Evolutionary conservation across 2,113 vertebrate species (phyloP), one percentile per base, ranked within the genome.

Genomic region (Campylomormyrus tamandua): DNA sequence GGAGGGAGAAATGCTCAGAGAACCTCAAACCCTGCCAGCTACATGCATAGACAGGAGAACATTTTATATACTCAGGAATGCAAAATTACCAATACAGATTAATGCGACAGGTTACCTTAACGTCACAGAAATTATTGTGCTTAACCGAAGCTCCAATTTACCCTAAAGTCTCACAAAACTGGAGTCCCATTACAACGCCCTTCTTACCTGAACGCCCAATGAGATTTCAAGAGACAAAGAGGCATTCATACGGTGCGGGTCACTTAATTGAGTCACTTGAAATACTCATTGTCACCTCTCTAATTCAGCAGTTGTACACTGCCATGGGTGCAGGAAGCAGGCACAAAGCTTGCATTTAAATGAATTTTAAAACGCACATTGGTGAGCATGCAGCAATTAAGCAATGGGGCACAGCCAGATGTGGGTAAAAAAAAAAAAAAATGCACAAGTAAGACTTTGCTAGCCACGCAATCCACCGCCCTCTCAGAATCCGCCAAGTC

Each of bases 351-450:
- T 48, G 35, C 21, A 74, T 74, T 88, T 48, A 92, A 91, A 52
- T 17, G 3, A 45, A 70, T 7, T 45, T 48, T n/a, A 35, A 10
- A 1, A 91, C 8, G 42, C 21, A 87, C 24, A 87, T 88, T 39
- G 89, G 88, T 56, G 86, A 91, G 90, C 93, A 92, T 92, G 92
- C 86, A 92, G 52, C 83, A 70, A 10, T 17, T 88, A 46, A 88
- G 89, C 86, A 85, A 91, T 90, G 90, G 89, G 83, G 87, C 84
- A 52, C 83, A 74, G 31, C 31, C 70, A 48, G 90, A 90, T 89
- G 11, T 80, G 92, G 88, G 92, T 89, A 83, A 49, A 56, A 6
- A 56, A 46, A 80, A 35, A 35, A 35, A 35, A 49, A 91, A 89
- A 58, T 39, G 90, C 89, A 77, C 17, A 90, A 80, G 74, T 21